A percentile compares a stretch with the other conserved stretches of the same genome.
Conservation (phyloP, 2,797 vertebrate genomes). For the Channa striata region DNA sequence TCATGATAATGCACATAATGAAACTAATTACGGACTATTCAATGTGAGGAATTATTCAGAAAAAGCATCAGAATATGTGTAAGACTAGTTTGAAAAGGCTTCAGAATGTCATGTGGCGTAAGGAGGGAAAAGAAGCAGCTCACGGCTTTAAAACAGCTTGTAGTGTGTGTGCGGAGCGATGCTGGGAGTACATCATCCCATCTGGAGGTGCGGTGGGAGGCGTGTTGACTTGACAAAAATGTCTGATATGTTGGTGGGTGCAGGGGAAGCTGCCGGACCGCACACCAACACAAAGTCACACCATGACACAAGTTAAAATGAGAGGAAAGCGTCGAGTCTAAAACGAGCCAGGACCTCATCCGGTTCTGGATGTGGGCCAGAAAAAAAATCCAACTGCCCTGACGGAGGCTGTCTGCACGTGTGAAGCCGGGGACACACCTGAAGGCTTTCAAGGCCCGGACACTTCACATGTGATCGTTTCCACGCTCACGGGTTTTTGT, state of each 20-base stretch:
- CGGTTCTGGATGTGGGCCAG: neutral
- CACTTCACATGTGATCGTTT: too few relatives aligned
- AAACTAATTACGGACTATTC: slow-evolving; percentile 25
- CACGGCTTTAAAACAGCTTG: neutral
- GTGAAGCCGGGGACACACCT: neutral
- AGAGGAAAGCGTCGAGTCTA: neutral
- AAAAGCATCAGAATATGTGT: neutral
- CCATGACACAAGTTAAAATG: slow-evolving; percentile 20
- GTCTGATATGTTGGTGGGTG: slow-evolving; percentile 47
- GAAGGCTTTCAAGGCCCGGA: too few relatives aligned
- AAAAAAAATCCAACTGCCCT: neutral
- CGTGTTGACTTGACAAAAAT: slow-evolving; percentile 56
- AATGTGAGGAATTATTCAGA: neutral
- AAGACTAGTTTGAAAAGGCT: neutral
- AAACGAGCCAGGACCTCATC: neutral
- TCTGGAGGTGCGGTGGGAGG: slow-evolving; percentile 57
- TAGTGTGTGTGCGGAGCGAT: slow-evolving; percentile 15
- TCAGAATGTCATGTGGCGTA: neutral
- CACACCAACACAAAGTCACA: slow-evolving; percentile 17
- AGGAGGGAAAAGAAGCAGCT: neutral
- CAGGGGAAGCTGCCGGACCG: slow-evolving; percentile 19
- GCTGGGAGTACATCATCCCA: slow-evolving; percentile 26
- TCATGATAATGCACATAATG: slow-evolving; percentile 10
- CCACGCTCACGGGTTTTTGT: too few relatives aligned
- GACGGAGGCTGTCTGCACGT: neutral